Base-by-base conservation (phyloP, 2,113 vertebrate species). In the Pteruthius melanotis region DNA sequence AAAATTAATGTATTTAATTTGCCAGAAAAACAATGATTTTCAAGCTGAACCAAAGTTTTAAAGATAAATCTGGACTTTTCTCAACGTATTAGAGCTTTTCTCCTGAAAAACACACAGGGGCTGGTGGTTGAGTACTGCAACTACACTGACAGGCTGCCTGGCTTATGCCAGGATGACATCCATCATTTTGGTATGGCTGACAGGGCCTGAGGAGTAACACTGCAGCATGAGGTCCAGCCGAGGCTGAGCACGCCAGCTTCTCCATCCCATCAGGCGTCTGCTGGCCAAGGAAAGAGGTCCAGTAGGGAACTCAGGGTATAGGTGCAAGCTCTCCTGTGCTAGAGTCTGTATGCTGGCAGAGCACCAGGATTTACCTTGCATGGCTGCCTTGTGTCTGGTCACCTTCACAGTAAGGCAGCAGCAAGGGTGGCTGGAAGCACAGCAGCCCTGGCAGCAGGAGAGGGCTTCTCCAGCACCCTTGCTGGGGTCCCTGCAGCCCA, bases 401-500 rank as follows among this genome's bases (percentile, higher is more conserved):
- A 75, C 23, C 56, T 57, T 65, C 37, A 18, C 2, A 1, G 44
- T 1, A 21, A 39, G 49, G 33, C 26, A 54, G 61, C n/a, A n/a
- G 6, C 0, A 1, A 52, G 54, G 13, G 11, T n/a, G 42, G 27
- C 50, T 61, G 75, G 79, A n/a, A 85, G 54, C 21, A 5, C 44
- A 68, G 53, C 23, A 64, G 7, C 49, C 23, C 54, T 56, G 59
- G 33, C 30, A 76, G 57, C 1, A 3, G 21, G 18, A 0, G 0
- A 68, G 45, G 7, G 2, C 18, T 74, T 30, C 24, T 17, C 42
- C 42, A 44, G 42, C 42, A 44, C 42, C 11, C 21, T 9, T 23
- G 13, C 40, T 20, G 40, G 13, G 11, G 33, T 68, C 16, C 20
- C 42, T 52, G 54, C 33, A 57, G 60, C 37, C 40, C 78, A 33